Conservation (phyloP, 92 coral and sea anemone genomes). For the Plumapathes pennacea region DNA sequence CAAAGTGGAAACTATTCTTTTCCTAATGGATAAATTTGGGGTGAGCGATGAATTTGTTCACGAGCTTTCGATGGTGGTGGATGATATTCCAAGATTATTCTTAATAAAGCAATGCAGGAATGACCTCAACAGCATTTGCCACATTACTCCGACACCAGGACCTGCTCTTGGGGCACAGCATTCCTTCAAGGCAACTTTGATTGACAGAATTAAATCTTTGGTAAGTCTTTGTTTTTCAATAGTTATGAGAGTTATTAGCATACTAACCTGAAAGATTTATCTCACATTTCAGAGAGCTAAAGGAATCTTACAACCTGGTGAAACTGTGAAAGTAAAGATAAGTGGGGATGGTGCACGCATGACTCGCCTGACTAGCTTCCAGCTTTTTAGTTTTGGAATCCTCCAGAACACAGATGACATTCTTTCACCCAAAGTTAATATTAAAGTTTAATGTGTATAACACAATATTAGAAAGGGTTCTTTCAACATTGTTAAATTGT, state of each 20-base stretch:
- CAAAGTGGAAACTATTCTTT: slow-evolving; percentile 4
- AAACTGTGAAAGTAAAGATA: slow-evolving; percentile 9
- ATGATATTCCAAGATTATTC: not conserved
- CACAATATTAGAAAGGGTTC: not conserved
- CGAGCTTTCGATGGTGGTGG: slow-evolving; percentile 3
- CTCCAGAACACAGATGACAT: slow-evolving; percentile 9
- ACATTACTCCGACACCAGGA: slow-evolving; percentile 17
- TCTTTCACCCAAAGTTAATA: slow-evolving; percentile 7
- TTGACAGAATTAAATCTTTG: slow-evolving; percentile 8
- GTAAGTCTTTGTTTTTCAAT: slow-evolving; percentile 3
- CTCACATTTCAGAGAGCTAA: slow-evolving; percentile 19
- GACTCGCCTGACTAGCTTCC: slow-evolving; percentile 19
- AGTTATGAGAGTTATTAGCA: too few relatives aligned
- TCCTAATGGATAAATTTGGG: slow-evolving; percentile 10
- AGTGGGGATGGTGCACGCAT: slow-evolving; percentile 30
- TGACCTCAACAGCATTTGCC: slow-evolving; percentile 6
- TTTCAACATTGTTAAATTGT: too few relatives aligned
- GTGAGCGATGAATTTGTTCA: slow-evolving; percentile 16
- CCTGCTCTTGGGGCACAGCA: slow-evolving; percentile 25
- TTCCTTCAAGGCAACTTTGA: slow-evolving; percentile 18
- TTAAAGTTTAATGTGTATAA: not conserved
- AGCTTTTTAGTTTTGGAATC: slow-evolving; percentile 4
- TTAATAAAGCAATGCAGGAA: slow-evolving; percentile 23
- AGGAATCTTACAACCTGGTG: slow-evolving; percentile 9
- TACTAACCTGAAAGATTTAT: not conserved